A percentile compares a stretch with the other conserved stretches of the same genome.
Evolutionary conservation across 2,797 vertebrate genomes (phyloP).

Genomic region (Antrozous pallidus): DNA sequence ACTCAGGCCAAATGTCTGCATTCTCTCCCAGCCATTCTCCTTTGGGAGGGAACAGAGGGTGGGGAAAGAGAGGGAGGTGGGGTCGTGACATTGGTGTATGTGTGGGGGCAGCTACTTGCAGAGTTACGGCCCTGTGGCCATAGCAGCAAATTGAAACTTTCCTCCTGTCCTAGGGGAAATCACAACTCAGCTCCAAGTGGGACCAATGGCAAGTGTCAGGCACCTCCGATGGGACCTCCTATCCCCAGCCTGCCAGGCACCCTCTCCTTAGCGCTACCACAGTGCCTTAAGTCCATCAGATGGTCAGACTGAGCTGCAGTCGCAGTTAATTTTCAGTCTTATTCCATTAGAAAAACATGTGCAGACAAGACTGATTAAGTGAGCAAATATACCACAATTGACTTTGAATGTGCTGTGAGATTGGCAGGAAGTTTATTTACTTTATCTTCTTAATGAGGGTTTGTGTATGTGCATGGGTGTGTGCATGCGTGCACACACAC

Average conservation of each 20-base stretch:
- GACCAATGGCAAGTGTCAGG: background rate
- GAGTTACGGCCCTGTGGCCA: background rate
- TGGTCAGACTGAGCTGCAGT: background rate
- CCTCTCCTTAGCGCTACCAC: background rate
- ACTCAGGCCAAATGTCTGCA: background rate
- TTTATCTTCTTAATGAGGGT: background rate
- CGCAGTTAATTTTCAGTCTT: background rate
- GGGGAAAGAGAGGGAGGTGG: background rate
- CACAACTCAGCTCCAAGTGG: background rate
- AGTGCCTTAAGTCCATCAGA: background rate
- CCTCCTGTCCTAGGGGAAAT: background rate
- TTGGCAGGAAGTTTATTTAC: background rate
- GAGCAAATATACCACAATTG: background rate
- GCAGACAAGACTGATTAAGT: background rate
- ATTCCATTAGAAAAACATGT: constrained; percentile 28
- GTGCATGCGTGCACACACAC: background rate
- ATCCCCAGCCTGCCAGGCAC: background rate
- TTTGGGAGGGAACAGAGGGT: background rate
- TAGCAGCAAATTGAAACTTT: background rate
- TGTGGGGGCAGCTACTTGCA: background rate
- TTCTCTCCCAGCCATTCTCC: background rate
- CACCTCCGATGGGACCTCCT: background rate
- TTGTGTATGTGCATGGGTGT: background rate
- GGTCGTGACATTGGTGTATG: background rate
- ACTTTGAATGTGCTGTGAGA: constrained; percentile 4